These are phyloP conservation scores for Lacerta bilineata DNA, from an alignment of 2,797 vertebrate genomes.

Conservation along the genomic window DNA sequence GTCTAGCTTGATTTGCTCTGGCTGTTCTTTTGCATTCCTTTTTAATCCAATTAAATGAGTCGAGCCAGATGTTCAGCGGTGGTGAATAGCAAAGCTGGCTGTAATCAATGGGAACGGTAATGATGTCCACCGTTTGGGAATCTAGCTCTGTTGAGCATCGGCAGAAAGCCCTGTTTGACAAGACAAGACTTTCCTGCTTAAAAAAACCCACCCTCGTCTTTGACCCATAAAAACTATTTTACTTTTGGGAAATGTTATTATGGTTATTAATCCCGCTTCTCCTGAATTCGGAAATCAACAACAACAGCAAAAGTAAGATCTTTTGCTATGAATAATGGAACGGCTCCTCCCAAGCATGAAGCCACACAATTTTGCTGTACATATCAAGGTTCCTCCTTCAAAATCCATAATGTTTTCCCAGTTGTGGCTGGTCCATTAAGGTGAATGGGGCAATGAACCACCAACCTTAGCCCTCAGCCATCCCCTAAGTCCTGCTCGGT, in stretches of 20 bases:
- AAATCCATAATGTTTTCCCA: neutral
- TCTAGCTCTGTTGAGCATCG: slow-evolving; percentile 35
- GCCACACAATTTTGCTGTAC: slow-evolving; percentile 14
- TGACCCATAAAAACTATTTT: slow-evolving; percentile 43
- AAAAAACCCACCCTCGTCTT: slow-evolving; percentile 33
- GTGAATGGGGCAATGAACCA: too few species aligned
- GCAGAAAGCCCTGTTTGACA: slow-evolving; percentile 46
- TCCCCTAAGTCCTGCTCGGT: too few species aligned
- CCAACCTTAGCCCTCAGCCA: too few species aligned
- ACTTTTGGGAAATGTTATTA: slow-evolving; percentile 34
- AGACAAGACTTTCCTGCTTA: slow-evolving; percentile 1
- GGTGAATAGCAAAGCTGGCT: slow-evolving; percentile 53
- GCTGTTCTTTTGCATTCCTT: slow-evolving; percentile 42
- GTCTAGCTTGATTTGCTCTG: slow-evolving; percentile 54
- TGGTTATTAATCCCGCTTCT: slow-evolving; percentile 24
- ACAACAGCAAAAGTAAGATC: slow-evolving; percentile 10
- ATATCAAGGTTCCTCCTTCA: neutral
- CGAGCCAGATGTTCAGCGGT: slow-evolving; percentile 43
- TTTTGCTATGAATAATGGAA: slow-evolving; percentile 41
- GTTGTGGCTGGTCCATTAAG: too few species aligned
- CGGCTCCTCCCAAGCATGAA: slow-evolving; percentile 7
- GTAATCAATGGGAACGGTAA: slow-evolving; percentile 52
- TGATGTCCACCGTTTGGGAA: slow-evolving; percentile 51
- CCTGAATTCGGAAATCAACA: slow-evolving; percentile 46
- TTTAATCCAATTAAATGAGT: slow-evolving; percentile 55